Evolutionary conservation across 2,113 vertebrate genomes (phyloP).

Genomic region (Saccopteryx bilineata): DNA sequence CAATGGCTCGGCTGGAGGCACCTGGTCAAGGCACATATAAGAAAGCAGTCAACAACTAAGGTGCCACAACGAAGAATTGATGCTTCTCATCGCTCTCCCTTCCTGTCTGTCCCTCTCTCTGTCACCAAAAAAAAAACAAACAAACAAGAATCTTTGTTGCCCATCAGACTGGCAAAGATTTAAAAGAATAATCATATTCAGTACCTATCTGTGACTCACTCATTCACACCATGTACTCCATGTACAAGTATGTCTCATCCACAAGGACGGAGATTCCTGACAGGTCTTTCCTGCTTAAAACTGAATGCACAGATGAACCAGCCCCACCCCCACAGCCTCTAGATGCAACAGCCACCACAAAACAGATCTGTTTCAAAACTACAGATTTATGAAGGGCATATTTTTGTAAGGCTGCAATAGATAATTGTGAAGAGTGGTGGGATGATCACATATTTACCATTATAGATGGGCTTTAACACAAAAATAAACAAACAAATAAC

Average conservation of each 20-base stretch:
- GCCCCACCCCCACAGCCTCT: background rate
- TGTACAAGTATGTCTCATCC: background rate
- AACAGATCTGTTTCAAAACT: conserved; percentile 7
- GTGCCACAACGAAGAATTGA: too few relatives aligned
- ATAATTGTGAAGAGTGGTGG: background rate
- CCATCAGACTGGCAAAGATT: background rate
- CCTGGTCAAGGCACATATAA: too few relatives aligned
- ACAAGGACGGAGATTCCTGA: background rate
- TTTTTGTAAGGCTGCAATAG: background rate
- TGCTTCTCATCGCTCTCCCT: too few relatives aligned
- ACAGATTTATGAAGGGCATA: background rate
- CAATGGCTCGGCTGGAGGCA: too few relatives aligned
- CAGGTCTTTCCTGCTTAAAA: background rate
- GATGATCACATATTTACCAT: background rate
- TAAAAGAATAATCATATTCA: background rate
- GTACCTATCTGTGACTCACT: background rate
- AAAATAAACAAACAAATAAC: background rate
- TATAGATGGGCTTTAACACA: background rate
- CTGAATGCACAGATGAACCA: background rate
- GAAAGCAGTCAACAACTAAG: too few relatives aligned
- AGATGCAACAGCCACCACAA: background rate
- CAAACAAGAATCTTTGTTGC: background rate
- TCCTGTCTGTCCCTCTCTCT: too few relatives aligned
- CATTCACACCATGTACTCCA: background rate
- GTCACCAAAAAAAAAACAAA: too few relatives aligned